Evolutionary conservation across 2,797 vertebrate genomes (phyloP).

Genomic region (Chaetodon trifasciatus): DNA sequence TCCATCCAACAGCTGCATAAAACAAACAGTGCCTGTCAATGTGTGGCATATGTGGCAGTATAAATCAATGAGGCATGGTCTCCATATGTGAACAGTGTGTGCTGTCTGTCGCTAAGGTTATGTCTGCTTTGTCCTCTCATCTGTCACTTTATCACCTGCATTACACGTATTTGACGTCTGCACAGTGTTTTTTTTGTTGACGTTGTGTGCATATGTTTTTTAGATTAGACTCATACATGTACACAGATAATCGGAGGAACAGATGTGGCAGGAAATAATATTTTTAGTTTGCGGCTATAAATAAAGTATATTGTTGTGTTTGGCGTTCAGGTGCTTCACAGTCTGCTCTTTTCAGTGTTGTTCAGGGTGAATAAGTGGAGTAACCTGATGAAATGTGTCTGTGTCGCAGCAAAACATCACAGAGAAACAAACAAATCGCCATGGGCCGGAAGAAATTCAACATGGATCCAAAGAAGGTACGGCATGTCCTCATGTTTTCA

Average conservation of each 20-base stretch:
- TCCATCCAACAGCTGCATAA: conserved; percentile 9
- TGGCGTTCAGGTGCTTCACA: neutral
- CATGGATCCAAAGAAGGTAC: conserved; percentile 98
- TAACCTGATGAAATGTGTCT: conserved; percentile 13
- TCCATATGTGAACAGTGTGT: conserved; percentile 5
- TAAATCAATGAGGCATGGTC: conserved; percentile 24
- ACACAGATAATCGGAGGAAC: neutral
- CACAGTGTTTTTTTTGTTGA: neutral
- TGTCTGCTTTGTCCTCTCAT: conserved; percentile 19
- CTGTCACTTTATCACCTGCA: conserved; percentile 27
- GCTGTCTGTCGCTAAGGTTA: conserved; percentile 14
- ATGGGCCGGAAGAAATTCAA: conserved; percentile 99
- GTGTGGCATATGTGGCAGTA: neutral
- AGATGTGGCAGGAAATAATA: conserved; percentile 32
- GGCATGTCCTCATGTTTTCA: neutral
- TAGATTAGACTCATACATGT: conserved; percentile 1
- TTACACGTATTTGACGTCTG: neutral
- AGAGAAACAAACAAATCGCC: conserved; percentile 97
- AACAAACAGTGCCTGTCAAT: conserved; percentile 17
- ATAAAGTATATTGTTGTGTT: conserved; percentile 22
- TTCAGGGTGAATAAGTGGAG: neutral
- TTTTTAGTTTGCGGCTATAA: conserved; percentile 1
- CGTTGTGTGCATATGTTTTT: conserved; percentile 13
- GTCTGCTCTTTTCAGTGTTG: neutral
- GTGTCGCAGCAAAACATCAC: conserved; percentile 92